phyloP scores from a whole-genome alignment of 2,888 invertebrate species.

The Sympetrum striolatum region DNA sequence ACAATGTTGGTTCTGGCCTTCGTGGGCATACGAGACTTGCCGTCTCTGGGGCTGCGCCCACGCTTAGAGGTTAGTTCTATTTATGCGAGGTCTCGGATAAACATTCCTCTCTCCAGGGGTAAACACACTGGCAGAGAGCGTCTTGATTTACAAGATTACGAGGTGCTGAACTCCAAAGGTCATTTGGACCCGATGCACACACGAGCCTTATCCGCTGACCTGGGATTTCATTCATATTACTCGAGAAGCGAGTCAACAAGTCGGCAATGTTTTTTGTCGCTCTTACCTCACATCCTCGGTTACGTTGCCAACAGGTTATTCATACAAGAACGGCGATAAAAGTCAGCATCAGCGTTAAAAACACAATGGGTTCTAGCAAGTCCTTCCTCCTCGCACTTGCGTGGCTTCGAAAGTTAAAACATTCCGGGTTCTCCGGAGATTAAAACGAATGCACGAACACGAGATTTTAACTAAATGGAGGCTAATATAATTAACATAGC shows the following conservation, averaged over 20 bases:
- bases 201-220: not conserved
- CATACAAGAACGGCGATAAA: too few species aligned
- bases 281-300: too few species aligned
- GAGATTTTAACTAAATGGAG: too few species aligned
- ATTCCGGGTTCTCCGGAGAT: too few species aligned
- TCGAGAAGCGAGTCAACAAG: not conserved
- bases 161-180: not conserved
- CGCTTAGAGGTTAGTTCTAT: not conserved
- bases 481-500: too few species aligned
- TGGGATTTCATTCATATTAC: not conserved
- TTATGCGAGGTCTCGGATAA: not conserved
- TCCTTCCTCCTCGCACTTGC: too few species aligned
- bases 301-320: too few species aligned
- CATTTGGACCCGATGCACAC: not conserved
- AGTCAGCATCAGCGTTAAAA: too few species aligned
- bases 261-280: not conserved
- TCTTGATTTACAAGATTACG: not conserved
- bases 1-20: not conserved
- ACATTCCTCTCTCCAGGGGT: not conserved
- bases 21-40: not conserved
- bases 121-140: not conserved
- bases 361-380: too few species aligned
- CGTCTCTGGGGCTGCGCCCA: not conserved
- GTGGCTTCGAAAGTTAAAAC: too few species aligned
- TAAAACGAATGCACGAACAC: too few species aligned